Evolutionary conservation across 92 coral and sea anemone genomes (phyloP), one percentile per base, ranked within the genome.

Genomic region (Parazoanthus atlanticus): DNA sequence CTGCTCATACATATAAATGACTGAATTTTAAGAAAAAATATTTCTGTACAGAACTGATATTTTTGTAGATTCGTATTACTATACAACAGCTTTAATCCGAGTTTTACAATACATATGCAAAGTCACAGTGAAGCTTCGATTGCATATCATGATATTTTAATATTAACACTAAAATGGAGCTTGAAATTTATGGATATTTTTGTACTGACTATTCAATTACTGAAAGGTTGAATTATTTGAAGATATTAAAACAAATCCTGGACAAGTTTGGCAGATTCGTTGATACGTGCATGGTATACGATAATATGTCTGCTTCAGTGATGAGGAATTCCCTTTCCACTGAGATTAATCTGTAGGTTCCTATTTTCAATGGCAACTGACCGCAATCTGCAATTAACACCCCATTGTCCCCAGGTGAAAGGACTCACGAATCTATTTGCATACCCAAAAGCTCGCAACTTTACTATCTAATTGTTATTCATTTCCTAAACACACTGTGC

Each of bases 381-480:
- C 40, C 78, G 28, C 78, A 41, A 70, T 69, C 16, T 34, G 28
- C 49, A 40, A 70, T 84, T 84, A 84, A 29, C 76, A 29, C 78
- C 49, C 49, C 67, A 67, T 84, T 84, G 78, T 84, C 38, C 73
- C 38, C 38, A 26, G 67, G 29, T 84, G 38, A 84, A 70, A 46
- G 30, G 38, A 69, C 46, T 43, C 33, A 30, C 67, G 40, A 43
- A 58, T 34, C 19, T 70, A 84, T 84, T 84, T 84, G 78, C 87
- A 84, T 84, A 84, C 47, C 28, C 28, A 84, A 70, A 41, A 74
- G 38, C 67, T 10, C 47, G 17, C 46, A 33, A 30, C 17, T 33
- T 21, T 70, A 38, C 58, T 38, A 66, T 10, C 86, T 82, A 36
- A 82, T 84, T 84, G 76, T 25, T 70, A 84, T 84, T 84, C 87